A percentile compares a stretch with the other conserved stretches of the same genome.
These are phyloP conservation scores for Tyrophagus putrescentiae DNA, from an alignment of 1,140 invertebrate species.

Conservation along the genomic window DNA sequence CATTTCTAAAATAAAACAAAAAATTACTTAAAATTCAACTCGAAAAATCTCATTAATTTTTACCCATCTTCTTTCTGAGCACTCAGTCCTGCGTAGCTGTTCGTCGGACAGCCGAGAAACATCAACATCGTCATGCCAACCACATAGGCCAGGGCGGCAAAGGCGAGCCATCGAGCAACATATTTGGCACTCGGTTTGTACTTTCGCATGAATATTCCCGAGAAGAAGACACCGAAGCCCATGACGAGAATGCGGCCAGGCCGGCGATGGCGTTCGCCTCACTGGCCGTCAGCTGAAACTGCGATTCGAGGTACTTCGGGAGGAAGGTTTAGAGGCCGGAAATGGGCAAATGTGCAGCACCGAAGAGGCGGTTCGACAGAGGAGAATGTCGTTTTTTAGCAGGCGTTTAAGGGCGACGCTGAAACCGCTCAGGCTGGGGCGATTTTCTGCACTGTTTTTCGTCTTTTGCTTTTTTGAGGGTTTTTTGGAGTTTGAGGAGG, in stretches of 20 bases:
- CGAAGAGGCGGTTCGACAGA: constrained; percentile 70
- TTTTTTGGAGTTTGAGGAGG: too few relatives aligned
- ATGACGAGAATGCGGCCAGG: constrained; percentile 75
- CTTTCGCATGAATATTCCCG: constrained; percentile 64
- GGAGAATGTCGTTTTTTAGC: constrained; percentile 71
- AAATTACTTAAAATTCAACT: constrained; percentile 9
- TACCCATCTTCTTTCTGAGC: constrained; percentile 20
- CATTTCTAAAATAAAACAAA: constrained; percentile 11
- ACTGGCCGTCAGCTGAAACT: constrained; percentile 70
- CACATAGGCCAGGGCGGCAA: constrained; percentile 68
- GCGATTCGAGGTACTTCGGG: constrained; percentile 80
- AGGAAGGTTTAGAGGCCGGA: constrained; percentile 80
- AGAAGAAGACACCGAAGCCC: constrained; percentile 72
- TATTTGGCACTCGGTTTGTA: constrained; percentile 64
- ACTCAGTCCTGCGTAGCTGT: constrained; percentile 56
- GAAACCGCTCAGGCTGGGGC: constrained; percentile 53
- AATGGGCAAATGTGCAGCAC: constrained; percentile 77
- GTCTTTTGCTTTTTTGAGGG: too few relatives aligned
- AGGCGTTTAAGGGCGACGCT: constrained; percentile 67
- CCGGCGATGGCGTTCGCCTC: constrained; percentile 78
- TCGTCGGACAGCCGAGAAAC: constrained; percentile 73
- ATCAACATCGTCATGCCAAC: constrained; percentile 69
- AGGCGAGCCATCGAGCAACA: constrained; percentile 76
- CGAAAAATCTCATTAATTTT: not conserved
- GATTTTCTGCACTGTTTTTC: too few relatives aligned